These are phyloP conservation scores for Nephila pilipes DNA, from an alignment of 1,140 invertebrate species.

Conservation along the genomic window DNA sequence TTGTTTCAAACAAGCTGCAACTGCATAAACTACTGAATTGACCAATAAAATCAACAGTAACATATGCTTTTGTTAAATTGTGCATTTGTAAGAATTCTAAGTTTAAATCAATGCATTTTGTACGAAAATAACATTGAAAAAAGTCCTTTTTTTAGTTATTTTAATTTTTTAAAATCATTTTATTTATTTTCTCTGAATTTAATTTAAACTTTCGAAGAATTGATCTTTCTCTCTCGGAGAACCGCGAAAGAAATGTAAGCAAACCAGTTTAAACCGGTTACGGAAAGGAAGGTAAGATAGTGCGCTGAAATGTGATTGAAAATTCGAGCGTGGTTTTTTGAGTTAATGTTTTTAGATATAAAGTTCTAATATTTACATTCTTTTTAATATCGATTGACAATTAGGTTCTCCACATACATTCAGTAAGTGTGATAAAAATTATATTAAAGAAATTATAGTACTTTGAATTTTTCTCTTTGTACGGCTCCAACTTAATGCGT, in stretches of 20 bases:
- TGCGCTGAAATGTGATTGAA: conserved; percentile 66
- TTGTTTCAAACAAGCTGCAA: conserved; percentile 27
- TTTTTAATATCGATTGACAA: background rate
- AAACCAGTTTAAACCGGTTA: conserved; percentile 76
- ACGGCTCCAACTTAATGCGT: conserved; percentile 40
- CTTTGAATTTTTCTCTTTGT: conserved; percentile 13
- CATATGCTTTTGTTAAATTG: conserved; percentile 68
- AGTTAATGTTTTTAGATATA: conserved; percentile 60
- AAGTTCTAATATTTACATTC: conserved; percentile 36
- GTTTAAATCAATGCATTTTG: background rate
- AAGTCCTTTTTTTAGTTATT: background rate
- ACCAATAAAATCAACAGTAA: conserved; percentile 57
- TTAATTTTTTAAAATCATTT: background rate
- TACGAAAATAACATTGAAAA: background rate
- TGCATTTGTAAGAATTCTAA: conserved; percentile 7
- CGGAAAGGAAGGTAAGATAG: conserved; percentile 71
- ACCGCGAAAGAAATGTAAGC: conserved; percentile 75
- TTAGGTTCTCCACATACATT: background rate
- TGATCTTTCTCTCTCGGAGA: conserved; percentile 27
- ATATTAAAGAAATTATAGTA: background rate
- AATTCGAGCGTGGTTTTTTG: conserved; percentile 75
- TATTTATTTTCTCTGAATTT: conserved; percentile 9
- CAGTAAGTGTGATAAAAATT: conserved; percentile 25
- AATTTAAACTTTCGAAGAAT: background rate
- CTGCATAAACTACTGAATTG: conserved; percentile 1